phyloP scores from a whole-genome alignment of 2,888 invertebrate species.

The Adelognathus sp. region DNA sequence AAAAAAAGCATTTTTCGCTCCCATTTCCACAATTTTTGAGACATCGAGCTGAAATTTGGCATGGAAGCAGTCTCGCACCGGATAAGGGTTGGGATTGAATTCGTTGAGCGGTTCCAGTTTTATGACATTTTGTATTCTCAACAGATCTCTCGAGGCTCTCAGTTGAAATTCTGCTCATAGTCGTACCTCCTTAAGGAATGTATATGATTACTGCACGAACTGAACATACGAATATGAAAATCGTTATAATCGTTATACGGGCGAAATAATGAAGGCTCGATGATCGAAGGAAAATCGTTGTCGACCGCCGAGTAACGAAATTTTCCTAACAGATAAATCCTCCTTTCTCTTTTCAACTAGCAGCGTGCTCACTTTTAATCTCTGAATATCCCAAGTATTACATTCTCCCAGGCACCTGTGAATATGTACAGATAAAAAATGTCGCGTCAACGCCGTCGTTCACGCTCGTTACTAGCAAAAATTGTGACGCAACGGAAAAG shows the following conservation, averaged over 20 bases:
- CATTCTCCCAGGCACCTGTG: slow-evolving; percentile 79
- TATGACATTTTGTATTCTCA: too few species aligned
- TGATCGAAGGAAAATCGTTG: background rate
- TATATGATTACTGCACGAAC: too few species aligned
- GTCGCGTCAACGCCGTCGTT: slow-evolving; percentile 25
- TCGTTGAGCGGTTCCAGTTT: too few species aligned
- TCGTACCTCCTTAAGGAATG: too few species aligned
- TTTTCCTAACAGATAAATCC: slow-evolving; percentile 4
- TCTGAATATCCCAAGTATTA: slow-evolving; percentile 74
- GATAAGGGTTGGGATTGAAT: background rate
- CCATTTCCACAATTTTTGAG: too few species aligned
- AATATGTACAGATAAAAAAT: slow-evolving; percentile 77
- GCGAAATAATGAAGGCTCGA: background rate
- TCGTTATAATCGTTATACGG: too few species aligned
- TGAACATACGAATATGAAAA: too few species aligned
- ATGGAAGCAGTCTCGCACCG: too few species aligned
- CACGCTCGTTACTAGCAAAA: slow-evolving; percentile 14
- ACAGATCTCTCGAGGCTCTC: too few species aligned
- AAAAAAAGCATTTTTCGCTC: too few species aligned
- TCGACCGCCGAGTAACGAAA: slow-evolving; percentile 11
- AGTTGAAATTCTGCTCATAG: too few species aligned
- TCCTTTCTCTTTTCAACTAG: slow-evolving; percentile 15
- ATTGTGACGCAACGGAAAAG: slow-evolving; percentile 22
- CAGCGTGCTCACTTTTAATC: slow-evolving; percentile 65
- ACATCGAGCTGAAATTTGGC: too few species aligned